Percentiles rank a stretch among this genome's conserved stretches.
Evolutionary conservation across 2,113 vertebrate species (phyloP).

Genomic region (Thunnus maccoyii): DNA sequence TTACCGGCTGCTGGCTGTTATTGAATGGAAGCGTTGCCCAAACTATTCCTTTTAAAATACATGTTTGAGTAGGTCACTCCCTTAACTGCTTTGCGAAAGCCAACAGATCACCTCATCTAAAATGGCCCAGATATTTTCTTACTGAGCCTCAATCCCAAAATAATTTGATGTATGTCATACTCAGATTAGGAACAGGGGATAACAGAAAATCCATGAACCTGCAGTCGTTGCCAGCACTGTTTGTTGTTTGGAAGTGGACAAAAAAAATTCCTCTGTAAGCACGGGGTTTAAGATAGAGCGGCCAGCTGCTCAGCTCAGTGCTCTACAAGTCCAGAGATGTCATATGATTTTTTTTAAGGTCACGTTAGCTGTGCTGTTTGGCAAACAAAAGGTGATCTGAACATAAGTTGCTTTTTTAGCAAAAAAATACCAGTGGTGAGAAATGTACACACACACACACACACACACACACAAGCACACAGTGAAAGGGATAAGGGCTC

Average conservation of each 20-base stretch:
- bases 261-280: conserved; percentile 65
- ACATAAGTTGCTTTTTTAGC: conserved; percentile 12
- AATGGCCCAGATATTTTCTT: conserved; percentile 71
- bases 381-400: conserved; percentile 57
- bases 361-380: conserved; percentile 20
- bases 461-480: conserved; percentile 10
- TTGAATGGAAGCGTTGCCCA: no score
- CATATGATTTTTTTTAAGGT: conserved; percentile 37
- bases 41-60: background rate
- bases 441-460: conserved; percentile 1
- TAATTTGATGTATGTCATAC: conserved; percentile 77
- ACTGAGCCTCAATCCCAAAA: conserved; percentile 72
- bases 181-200: conserved; percentile 76
- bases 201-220: conserved; percentile 74
- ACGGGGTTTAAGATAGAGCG: conserved; percentile 50
- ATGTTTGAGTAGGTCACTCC: background rate
- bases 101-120: conserved; percentile 43
- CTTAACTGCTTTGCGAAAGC: background rate
- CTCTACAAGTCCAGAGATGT: conserved; percentile 18
- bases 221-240: conserved; percentile 60
- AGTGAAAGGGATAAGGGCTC: conserved; percentile 57
- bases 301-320: conserved; percentile 60
- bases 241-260: conserved; percentile 71
- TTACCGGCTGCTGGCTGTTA: no score
- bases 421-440: conserved; percentile 12